Evolutionary conservation across 2,888 invertebrate species (phyloP).

Genomic region (Cheilosia vernalis): DNA sequence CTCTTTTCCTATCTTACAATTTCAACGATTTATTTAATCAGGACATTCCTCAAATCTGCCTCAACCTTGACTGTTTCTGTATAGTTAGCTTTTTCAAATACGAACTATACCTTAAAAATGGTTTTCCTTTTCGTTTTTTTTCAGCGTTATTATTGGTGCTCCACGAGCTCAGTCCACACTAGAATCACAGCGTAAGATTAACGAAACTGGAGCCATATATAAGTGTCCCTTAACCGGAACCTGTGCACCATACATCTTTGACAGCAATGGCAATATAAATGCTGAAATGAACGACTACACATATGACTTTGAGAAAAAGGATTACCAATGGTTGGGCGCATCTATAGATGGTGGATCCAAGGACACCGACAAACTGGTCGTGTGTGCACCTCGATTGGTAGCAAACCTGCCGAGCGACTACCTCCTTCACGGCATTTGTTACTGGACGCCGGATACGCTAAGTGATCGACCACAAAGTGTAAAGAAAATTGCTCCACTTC

Average conservation of each 20-base stretch:
- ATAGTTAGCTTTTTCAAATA: too few relatives aligned
- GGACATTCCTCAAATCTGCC: too few relatives aligned
- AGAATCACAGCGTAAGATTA: slow-evolving; percentile 80
- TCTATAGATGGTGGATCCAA: slow-evolving; percentile 83
- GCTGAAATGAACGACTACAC: slow-evolving; percentile 79
- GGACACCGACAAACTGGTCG: slow-evolving; percentile 83
- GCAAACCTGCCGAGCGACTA: slow-evolving; percentile 79
- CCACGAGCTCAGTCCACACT: slow-evolving; percentile 84
- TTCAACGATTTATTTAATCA: too few relatives aligned
- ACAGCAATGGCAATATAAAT: slow-evolving; percentile 80
- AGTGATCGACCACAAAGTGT: slow-evolving; percentile 78
- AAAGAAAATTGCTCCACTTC: slow-evolving; percentile 81
- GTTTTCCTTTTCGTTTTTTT: background rate
- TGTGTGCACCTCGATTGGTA: slow-evolving; percentile 82
- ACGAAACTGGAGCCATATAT: slow-evolving; percentile 85
- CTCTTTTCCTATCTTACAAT: too few relatives aligned
- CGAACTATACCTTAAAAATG: too few relatives aligned
- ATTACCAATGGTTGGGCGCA: slow-evolving; percentile 84
- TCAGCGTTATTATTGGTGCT: slow-evolving; percentile 85
- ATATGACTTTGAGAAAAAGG: slow-evolving; percentile 82
- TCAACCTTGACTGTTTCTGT: too few relatives aligned
- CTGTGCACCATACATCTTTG: slow-evolving; percentile 83
- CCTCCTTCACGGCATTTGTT: slow-evolving; percentile 83
- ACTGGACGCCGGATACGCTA: slow-evolving; percentile 81
- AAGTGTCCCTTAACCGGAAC: slow-evolving; percentile 81